Conservation (phyloP, 2,113 vertebrate species). For the Hylia prasina region DNA sequence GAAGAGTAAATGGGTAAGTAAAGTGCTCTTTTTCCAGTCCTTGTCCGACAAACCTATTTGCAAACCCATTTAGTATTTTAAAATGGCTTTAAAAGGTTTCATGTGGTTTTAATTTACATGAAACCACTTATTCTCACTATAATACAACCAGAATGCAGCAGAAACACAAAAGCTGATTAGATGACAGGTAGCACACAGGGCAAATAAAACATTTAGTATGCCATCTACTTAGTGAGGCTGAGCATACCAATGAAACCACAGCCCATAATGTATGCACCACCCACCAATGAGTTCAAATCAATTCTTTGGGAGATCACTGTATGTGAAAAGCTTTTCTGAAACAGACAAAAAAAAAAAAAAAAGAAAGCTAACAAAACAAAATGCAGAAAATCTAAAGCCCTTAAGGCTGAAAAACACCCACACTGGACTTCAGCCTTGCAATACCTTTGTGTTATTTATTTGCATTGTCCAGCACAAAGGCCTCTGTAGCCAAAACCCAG, state of each 20-base stretch:
- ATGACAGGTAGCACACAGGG: conserved; percentile 39
- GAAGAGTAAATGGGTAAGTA: conserved; percentile 55
- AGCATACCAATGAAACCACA: conserved; percentile 34
- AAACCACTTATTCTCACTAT: conserved; percentile 51
- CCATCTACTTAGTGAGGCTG: conserved; percentile 4
- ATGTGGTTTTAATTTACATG: conserved; percentile 54
- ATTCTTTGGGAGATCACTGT: background rate
- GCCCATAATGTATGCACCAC: background rate
- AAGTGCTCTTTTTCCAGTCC: conserved; percentile 50
- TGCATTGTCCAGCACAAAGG: background rate
- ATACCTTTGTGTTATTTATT: background rate
- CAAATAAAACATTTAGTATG: conserved; percentile 62
- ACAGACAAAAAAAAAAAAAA: background rate
- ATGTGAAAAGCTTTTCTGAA: background rate
- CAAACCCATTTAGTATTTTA: conserved; percentile 50
- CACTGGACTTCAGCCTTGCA: background rate
- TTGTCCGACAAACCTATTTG: conserved; percentile 58
- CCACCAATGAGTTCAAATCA: conserved; percentile 1
- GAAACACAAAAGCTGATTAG: conserved; percentile 62
- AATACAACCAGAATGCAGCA: conserved; percentile 35
- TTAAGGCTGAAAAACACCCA: background rate
- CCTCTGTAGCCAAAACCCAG: background rate
- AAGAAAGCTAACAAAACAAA: background rate
- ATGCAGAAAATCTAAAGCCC: background rate
- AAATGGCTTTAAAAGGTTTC: conserved; percentile 58